Base-by-base conservation (phyloP, 1,140 invertebrate species). In the Spodoptera frugiperda region DNA sequence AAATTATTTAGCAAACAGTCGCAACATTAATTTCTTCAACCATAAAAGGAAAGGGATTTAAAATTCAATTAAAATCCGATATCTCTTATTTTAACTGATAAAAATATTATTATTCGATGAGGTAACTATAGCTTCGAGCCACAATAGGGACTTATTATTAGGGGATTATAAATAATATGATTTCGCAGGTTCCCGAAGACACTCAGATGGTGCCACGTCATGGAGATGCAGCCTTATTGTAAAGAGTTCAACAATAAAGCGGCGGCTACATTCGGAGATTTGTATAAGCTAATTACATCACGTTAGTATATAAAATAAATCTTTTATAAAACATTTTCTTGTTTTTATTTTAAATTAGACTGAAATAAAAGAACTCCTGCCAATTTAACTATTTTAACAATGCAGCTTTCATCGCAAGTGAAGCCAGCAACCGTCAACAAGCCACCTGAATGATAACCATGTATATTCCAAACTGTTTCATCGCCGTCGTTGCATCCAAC, bases 161-260 rank as follows among this genome's bases (percentile, higher is more conserved):
- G n/a, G n/a, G n/a, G n/a, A n/a, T n/a, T n/a, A n/a, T n/a, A n/a
- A n/a, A n/a, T n/a, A n/a, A n/a, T n/a, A n/a, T n/a, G n/a, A n/a
- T n/a, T 73, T 84, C 82, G 25, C 81, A 89, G 87, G 53, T 86
- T 82, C 49, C 84, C 87, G 5, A 86, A 84, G 80, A 81, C 77
- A 14, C 15, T 39, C 15, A 75, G 80, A 6, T 89, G 86, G 87
- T 70, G 85, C 19, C 61, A 78, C 9, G 63, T 79, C 33, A 78
- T 87, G 76, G 80, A 85, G 33, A 73, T 80, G 17, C 73, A 84
- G 33, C 76, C 83, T 46, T 86, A 77, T 49, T 73, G 48, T 33
- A 55, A 81, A 57, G 84, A 85, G 55, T 74, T 78, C 48, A 86
- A 82, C 71, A 80, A 9, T 25, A 51, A 63, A 17, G 79, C 78